Evolutionary conservation across 2,113 vertebrate species (phyloP).

Genomic region (Prietella phreatophila): DNA sequence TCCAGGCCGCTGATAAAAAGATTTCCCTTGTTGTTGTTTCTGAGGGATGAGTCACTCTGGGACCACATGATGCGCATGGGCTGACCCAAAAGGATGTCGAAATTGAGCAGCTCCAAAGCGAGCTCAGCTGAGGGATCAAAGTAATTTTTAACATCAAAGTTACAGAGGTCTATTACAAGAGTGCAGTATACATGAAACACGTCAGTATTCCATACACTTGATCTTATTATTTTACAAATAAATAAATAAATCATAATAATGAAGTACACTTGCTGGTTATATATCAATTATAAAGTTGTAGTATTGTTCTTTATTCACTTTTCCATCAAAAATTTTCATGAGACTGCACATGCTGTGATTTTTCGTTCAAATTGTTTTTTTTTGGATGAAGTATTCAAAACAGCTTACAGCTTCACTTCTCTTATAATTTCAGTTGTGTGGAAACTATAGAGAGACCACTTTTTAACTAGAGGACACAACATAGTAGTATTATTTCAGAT

Average conservation of each 20-base stretch:
- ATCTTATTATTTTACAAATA: background rate
- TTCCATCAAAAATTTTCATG: background rate
- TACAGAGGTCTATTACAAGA: background rate
- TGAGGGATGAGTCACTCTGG: conserved; percentile 92
- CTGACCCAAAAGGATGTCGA: conserved; percentile 94
- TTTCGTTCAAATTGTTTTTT: background rate
- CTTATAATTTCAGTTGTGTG: background rate
- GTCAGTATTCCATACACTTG: background rate
- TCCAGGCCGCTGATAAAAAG: conserved; percentile 99
- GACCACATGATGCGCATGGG: conserved; percentile 99
- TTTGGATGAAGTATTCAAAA: background rate
- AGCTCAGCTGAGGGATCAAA: conserved; percentile 80
- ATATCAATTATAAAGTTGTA: background rate
- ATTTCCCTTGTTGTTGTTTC: conserved; percentile 94
- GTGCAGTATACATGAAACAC: background rate
- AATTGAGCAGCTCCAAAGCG: conserved; percentile 98
- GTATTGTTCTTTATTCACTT: background rate
- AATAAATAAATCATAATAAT: background rate
- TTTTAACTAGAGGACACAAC: background rate
- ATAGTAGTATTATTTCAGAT: background rate
- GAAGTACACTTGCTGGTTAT: background rate
- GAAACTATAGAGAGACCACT: background rate
- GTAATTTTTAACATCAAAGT: background rate
- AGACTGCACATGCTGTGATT: background rate
- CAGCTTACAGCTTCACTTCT: background rate